Conservation (phyloP, 2,113 vertebrate genomes). For the Serinus canaria region DNA sequence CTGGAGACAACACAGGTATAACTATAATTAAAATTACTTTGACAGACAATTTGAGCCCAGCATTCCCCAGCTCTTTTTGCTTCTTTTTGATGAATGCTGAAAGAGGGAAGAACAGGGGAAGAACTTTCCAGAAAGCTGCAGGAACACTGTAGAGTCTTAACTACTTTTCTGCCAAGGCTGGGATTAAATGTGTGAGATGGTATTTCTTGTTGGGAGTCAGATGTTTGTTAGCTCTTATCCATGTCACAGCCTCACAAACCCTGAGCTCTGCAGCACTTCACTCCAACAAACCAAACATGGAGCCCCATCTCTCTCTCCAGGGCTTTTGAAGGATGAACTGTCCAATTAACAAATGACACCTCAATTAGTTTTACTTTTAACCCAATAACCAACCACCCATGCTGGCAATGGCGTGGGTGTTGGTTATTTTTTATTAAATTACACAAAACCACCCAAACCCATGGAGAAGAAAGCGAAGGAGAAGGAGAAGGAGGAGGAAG, state of each 20-base stretch:
- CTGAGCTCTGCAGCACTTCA: not conserved
- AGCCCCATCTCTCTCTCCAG: not conserved
- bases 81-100: too few species aligned
- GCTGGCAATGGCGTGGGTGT: accelerated
- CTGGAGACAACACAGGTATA: not conserved
- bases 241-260: not conserved
- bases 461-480: not conserved
- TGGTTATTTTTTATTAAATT: not conserved
- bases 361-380: not conserved
- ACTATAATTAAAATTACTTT: not conserved
- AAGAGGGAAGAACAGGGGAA: not conserved
- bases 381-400: not conserved
- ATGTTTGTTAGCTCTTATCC: not conserved
- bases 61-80: not conserved
- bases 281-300: not conserved
- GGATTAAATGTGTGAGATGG: not conserved
- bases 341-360: not conserved
- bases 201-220: not conserved
- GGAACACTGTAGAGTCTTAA: not conserved
- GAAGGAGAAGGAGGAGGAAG: too few species aligned
- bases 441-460: not conserved
- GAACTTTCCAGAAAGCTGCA: not conserved
- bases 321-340: not conserved
- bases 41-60: not conserved
- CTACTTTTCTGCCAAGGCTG: not conserved